Percentiles rank a stretch among this genome's conserved stretches.
Evolutionary conservation across 2,888 invertebrate species (phyloP).

Genomic region (Teleiodes luculella): DNA sequence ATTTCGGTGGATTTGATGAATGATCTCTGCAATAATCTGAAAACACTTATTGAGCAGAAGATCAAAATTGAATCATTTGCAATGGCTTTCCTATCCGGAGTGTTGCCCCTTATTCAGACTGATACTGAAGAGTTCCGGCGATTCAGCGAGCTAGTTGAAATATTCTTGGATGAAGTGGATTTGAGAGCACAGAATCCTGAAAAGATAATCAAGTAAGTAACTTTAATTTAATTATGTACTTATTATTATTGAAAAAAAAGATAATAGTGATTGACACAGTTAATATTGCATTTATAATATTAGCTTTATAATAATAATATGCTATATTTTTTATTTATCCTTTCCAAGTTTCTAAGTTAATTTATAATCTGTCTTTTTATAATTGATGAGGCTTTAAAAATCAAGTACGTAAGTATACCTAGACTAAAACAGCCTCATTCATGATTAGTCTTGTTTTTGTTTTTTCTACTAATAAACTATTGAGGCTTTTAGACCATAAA

Average conservation of each 20-base stretch:
- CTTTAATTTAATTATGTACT: neutral
- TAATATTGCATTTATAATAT: neutral
- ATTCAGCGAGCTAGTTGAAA: conserved; percentile 76
- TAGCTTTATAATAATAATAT: too few relatives aligned
- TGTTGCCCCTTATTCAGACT: conserved; percentile 70
- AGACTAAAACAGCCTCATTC: too few relatives aligned
- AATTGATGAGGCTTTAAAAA: too few relatives aligned
- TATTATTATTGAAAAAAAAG: too few relatives aligned
- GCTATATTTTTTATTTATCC: too few relatives aligned
- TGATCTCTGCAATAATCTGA: conserved; percentile 62
- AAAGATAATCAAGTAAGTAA: conserved; percentile 77
- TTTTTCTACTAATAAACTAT: too few relatives aligned
- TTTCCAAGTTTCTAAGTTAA: too few relatives aligned
- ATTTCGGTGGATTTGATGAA: conserved; percentile 57
- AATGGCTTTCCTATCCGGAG: conserved; percentile 73
- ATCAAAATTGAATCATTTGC: conserved; percentile 79
- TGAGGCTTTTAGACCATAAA: too few relatives aligned
- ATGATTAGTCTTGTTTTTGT: too few relatives aligned
- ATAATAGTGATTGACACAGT: too few relatives aligned
- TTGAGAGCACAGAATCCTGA: conserved; percentile 77
- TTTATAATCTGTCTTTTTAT: too few relatives aligned
- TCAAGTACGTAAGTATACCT: too few relatives aligned
- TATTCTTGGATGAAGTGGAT: conserved; percentile 79
- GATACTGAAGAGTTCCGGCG: conserved; percentile 64
- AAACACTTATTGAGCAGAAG: conserved; percentile 74